Evolutionary conservation across 92 coral and sea anemone genomes (phyloP).

Genomic region (Palythoa caribaeorum): DNA sequence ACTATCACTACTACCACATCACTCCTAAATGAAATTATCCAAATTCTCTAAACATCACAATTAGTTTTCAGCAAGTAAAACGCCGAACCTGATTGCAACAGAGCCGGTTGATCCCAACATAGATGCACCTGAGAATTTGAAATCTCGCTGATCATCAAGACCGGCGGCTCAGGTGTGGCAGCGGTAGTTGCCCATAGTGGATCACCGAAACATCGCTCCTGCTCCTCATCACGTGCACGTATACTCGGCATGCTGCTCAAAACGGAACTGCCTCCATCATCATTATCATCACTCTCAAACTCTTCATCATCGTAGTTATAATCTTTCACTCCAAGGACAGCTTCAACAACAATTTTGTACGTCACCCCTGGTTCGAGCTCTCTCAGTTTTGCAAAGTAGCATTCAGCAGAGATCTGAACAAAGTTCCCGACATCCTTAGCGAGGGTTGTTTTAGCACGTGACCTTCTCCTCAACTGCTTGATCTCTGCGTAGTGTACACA

Average conservation of each 20-base stretch:
- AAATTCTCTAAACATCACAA: no score
- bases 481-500: constrained; percentile 71
- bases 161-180: constrained; percentile 82
- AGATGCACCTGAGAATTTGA: constrained; percentile 72
- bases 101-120: constrained; percentile 73
- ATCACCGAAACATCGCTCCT: constrained; percentile 59
- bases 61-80: neutral
- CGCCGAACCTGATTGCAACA: constrained; percentile 64
- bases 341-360: constrained; percentile 71
- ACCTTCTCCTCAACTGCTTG: constrained; percentile 60
- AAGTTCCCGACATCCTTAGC: constrained; percentile 49
- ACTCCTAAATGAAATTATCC: no score
- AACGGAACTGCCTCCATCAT: constrained; percentile 50
- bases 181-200: constrained; percentile 69
- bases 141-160: constrained; percentile 69
- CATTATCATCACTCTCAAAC: constrained; percentile 57
- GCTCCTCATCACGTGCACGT: constrained; percentile 42
- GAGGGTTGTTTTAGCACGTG: constrained; percentile 55
- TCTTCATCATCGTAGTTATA: constrained; percentile 55
- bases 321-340: constrained; percentile 60
- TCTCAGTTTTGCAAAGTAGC: constrained; percentile 33
- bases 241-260: constrained; percentile 53
- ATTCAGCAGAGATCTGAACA: constrained; percentile 50
- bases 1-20: no score
- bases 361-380: constrained; percentile 83